These are phyloP conservation scores for Exaiptasia diaphana DNA, from an alignment of 64 coral and sea anemone genomes.

Conservation along the genomic window DNA sequence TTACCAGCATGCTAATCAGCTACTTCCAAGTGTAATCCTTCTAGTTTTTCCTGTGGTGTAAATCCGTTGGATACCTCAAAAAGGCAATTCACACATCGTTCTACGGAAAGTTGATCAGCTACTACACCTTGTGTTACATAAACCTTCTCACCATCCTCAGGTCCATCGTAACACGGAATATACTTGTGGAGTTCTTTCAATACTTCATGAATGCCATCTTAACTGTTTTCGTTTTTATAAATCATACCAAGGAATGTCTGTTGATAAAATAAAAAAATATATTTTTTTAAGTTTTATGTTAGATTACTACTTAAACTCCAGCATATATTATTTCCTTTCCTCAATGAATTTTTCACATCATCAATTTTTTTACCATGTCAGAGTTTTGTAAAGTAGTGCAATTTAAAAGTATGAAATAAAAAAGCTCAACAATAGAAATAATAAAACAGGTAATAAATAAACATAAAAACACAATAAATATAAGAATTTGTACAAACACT, in stretches of 20 bases:
- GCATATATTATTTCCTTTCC: too few species aligned
- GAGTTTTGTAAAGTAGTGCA: too few species aligned
- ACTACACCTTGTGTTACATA: conserved; percentile 29
- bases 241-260: conserved; percentile 37
- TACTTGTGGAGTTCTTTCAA: conserved; percentile 34
- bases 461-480: too few species aligned
- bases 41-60: conserved; percentile 24
- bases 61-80: conserved; percentile 26
- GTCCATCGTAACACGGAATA: conserved; percentile 17
- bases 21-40: conserved; percentile 27
- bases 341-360: too few species aligned
- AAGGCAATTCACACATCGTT: conserved; percentile 38
- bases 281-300: too few species aligned
- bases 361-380: too few species aligned
- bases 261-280: too few species aligned
- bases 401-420: too few species aligned
- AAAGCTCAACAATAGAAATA: too few species aligned
- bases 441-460: too few species aligned
- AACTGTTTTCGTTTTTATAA: conserved; percentile 32
- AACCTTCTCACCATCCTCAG: conserved; percentile 20
- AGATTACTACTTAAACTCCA: too few species aligned
- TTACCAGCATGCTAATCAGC: conserved; percentile 39
- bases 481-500: too few species aligned
- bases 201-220: conserved; percentile 46
- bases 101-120: conserved; percentile 43